Conservation (phyloP, 2,113 vertebrate species). For the Paradoxurus hermaphroditus region DNA sequence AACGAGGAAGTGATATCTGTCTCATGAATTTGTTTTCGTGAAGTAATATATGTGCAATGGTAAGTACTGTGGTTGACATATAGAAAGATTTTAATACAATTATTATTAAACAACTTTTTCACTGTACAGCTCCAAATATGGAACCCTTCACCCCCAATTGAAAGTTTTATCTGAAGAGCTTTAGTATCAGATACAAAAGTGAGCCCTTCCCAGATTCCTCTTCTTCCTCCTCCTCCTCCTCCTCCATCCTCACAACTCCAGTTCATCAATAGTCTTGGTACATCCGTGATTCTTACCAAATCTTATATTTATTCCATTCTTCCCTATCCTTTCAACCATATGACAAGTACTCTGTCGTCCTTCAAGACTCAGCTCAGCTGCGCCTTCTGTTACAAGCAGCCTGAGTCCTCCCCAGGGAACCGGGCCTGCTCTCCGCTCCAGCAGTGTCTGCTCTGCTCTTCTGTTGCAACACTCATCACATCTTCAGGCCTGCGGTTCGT, state of each 20-base stretch:
- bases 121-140: background rate
- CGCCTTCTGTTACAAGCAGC: background rate
- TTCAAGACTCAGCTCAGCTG: background rate
- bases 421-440: background rate
- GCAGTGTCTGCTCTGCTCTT: background rate
- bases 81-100: background rate
- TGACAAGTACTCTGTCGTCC: background rate
- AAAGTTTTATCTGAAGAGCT: background rate
- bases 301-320: background rate
- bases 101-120: background rate
- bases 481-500: constrained; percentile 11
- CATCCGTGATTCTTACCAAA: background rate
- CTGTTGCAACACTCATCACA: background rate
- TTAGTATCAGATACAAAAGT: background rate
- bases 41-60: background rate
- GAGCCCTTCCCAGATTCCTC: background rate
- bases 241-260: too few species aligned
- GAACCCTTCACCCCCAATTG: background rate
- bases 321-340: background rate
- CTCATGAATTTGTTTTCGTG: background rate
- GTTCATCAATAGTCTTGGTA: background rate
- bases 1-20: background rate
- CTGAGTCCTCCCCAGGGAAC: background rate
- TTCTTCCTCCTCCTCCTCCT: background rate
- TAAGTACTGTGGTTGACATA: background rate